phyloP scores from a whole-genome alignment of 2,113 vertebrate species.

The Callipepla squamata region DNA sequence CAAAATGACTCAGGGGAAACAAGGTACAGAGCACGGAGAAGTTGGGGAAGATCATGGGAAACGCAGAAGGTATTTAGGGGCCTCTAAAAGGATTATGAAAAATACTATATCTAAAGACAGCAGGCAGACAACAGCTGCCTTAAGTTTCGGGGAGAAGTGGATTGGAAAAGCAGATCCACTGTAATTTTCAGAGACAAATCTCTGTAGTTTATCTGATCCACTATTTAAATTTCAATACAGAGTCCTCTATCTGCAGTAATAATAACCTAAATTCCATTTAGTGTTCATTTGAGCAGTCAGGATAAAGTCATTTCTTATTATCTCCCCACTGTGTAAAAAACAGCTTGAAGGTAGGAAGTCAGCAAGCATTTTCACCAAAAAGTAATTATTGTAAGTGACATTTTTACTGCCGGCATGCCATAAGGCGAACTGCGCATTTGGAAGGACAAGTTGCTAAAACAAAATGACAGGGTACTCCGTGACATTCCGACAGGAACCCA shows the following conservation, averaged over 20 bases:
- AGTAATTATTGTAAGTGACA: conserved; percentile 91
- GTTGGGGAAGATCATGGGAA: conserved; percentile 10
- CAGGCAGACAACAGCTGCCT: conserved; percentile 73
- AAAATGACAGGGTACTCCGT: conserved; percentile 87
- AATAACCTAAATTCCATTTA: conserved; percentile 88
- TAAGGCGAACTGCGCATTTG: conserved; percentile 80
- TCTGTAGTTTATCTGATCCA: conserved; percentile 70
- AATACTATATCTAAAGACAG: conserved; percentile 71
- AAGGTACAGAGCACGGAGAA: not conserved
- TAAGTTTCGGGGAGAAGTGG: conserved; percentile 59
- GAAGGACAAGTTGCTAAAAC: conserved; percentile 86
- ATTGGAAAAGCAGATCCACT: conserved; percentile 57
- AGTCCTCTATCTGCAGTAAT: conserved; percentile 75
- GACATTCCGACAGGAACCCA: conserved; percentile 86
- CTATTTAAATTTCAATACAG: conserved; percentile 76
- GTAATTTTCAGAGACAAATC: conserved; percentile 75
- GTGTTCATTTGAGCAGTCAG: conserved; percentile 98
- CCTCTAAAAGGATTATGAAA: conserved; percentile 75
- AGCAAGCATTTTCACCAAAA: conserved; percentile 88
- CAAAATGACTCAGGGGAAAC: not conserved
- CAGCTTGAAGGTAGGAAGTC: conserved; percentile 90
- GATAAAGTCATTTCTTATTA: conserved; percentile 98
- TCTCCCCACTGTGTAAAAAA: conserved; percentile 96
- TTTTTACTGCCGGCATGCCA: conserved; percentile 90
- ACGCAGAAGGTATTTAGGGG: conserved; percentile 45